phyloP scores from a whole-genome alignment of 2,797 vertebrate species.

The Enteromius radiatus region DNA sequence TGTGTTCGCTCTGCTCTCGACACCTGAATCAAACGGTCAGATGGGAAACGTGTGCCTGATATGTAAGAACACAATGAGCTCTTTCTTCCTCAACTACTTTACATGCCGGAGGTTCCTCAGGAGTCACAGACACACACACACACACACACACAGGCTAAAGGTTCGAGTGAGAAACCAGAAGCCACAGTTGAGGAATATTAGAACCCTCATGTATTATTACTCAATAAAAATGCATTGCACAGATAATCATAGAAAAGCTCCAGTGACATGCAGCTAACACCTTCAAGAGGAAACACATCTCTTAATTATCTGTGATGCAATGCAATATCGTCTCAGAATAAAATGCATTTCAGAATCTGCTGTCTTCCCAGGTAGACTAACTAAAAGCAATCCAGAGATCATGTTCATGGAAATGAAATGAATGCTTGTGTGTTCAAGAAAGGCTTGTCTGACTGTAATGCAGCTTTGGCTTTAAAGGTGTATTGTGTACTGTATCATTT shows the following conservation, averaged over 20 bases:
- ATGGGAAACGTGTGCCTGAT: slow-evolving; percentile 41
- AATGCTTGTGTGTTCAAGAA: background rate
- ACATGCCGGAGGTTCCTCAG: slow-evolving; percentile 49
- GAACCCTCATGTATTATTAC: background rate
- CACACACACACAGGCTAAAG: background rate
- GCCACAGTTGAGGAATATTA: background rate
- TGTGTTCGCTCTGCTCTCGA: slow-evolving; percentile 36
- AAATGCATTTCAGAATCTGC: background rate
- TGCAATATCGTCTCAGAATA: background rate
- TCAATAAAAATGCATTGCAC: background rate
- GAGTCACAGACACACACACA: slow-evolving; percentile 32
- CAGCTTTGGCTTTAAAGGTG: background rate
- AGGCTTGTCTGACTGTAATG: background rate
- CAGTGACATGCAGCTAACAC: background rate
- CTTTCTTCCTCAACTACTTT: slow-evolving; percentile 53
- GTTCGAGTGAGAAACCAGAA: slow-evolving; percentile 19
- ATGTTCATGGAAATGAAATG: background rate
- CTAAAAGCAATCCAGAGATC: background rate
- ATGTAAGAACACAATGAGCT: slow-evolving; percentile 56
- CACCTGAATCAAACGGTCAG: slow-evolving; percentile 55
- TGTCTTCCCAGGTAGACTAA: background rate
- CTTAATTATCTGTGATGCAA: background rate
- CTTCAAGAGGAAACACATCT: background rate
- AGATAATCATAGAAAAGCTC: background rate
- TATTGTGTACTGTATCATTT: background rate